Conservation (phyloP, 2,113 vertebrate species). For the Plotosus lineatus region DNA sequence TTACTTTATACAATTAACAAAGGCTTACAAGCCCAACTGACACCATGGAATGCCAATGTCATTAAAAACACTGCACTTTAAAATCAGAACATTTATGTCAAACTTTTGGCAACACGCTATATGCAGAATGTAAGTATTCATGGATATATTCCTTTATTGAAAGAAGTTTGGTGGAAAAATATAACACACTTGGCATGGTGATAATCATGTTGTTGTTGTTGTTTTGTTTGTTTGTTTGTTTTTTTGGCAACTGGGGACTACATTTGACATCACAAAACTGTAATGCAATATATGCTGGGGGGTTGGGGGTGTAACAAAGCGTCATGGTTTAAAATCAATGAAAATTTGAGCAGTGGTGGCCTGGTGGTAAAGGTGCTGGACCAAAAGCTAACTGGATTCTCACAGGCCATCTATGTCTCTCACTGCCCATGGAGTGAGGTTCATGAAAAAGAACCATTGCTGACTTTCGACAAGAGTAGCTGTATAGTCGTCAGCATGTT, state of each 20-base stretch:
- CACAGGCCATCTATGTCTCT: too few relatives aligned
- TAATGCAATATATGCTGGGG: background rate
- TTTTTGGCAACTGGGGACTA: background rate
- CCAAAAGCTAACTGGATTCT: too few relatives aligned
- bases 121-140: background rate
- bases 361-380: too few relatives aligned
- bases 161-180: background rate
- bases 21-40: conserved; percentile 11
- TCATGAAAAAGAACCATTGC: too few relatives aligned
- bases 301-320: too few relatives aligned
- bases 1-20: conserved; percentile 28
- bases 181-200: background rate
- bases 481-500: too few relatives aligned
- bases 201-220: background rate
- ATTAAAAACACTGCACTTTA: conserved; percentile 25
- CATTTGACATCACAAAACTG: too few relatives aligned
- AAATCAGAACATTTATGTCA: conserved; percentile 9
- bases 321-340: too few relatives aligned
- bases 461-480: too few relatives aligned
- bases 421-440: too few relatives aligned
- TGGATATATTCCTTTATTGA: background rate
- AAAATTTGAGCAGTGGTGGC: background rate
- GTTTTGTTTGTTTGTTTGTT: too few relatives aligned
- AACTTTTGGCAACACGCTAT: background rate
- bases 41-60: background rate